Base-by-base conservation (phyloP, 1,140 invertebrate genomes). In the Drosophila nannoptera region DNA sequence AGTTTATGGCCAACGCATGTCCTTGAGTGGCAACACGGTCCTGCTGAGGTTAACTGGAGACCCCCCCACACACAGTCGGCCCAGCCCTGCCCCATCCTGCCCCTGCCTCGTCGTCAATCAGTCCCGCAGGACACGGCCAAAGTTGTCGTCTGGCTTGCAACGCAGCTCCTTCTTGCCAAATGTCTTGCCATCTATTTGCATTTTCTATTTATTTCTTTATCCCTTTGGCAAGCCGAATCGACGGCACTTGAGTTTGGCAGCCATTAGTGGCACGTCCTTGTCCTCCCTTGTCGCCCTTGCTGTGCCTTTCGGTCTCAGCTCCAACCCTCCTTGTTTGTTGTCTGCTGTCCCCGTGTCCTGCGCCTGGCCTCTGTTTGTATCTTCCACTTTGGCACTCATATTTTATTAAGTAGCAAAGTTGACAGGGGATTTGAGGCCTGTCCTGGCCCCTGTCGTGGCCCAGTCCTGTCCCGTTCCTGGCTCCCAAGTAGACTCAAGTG, bases 331-430 rank as follows among this genome's bases (percentile, higher is more conserved):
- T 48, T 36, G 52, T 59, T 32, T 31, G 6, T 54, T n/a, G 11
- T 52, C 36, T 63, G 35, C 49, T 69, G 16, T 55, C 11, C 32
- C 35, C 35, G 35, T 42, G 42, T 66, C 40, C 5, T 63, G 49
- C 40, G 8, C 36, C 11, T 46, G 22, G 45, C 55, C 63, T 61
- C 63, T 61, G 38, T 64, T 65, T 59, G 54, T 54, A 60, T 71
- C 40, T 66, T 71, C 66, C 76, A 78, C 81, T 86, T 77, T 86
- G 77, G 63, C 81, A 86, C 81, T 86, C 81, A 86, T 86, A 86
- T 86, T 86, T 86, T 86, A 86, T 86, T 86, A 86, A 86, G 81
- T 86, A 86, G 81, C 81, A 86, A 86, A 86, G 81, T 86, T 86
- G 81, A 86, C 82, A 86, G 76, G 81, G 82, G 82, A 86, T 86